A percentile compares a stretch with the other conserved stretches of the same genome.
Conservation (phyloP, 2,797 vertebrate genomes). For the Scomberomorus guttatus region DNA sequence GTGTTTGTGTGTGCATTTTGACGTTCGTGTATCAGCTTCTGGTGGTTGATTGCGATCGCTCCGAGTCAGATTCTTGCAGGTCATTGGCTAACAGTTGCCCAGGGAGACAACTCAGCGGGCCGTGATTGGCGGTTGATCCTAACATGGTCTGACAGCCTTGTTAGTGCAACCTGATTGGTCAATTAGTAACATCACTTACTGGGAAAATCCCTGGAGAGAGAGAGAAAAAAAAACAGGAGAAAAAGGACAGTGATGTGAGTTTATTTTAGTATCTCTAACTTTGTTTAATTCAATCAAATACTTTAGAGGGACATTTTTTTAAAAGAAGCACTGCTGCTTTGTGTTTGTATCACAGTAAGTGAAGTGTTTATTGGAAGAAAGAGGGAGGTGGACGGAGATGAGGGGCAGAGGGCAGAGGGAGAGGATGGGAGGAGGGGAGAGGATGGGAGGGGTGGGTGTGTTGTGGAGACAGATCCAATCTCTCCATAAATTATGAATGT, state of each 20-base stretch:
- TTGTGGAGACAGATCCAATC: constrained; percentile 63
- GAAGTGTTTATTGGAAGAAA: constrained; percentile 22
- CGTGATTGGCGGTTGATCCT: constrained; percentile 79
- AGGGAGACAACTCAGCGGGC: constrained; percentile 79
- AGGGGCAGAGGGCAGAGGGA: constrained; percentile 4
- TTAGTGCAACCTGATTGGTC: constrained; percentile 87
- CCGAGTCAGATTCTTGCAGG: constrained; percentile 79
- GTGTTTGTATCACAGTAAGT: constrained; percentile 12
- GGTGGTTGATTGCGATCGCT: constrained; percentile 69
- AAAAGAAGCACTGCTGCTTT: constrained; percentile 20
- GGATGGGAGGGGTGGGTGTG: constrained; percentile 22
- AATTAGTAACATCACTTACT: constrained; percentile 82
- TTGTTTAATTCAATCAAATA: constrained; percentile 27
- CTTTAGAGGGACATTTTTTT: background rate
- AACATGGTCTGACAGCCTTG: constrained; percentile 81
- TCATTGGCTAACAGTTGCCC: constrained; percentile 86
- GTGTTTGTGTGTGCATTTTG: constrained; percentile 39
- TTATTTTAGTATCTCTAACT: constrained; percentile 34
- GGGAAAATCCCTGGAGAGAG: constrained; percentile 59
- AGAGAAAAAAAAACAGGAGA: constrained; percentile 1
- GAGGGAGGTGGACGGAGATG: constrained; percentile 12
- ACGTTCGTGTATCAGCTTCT: constrained; percentile 61
- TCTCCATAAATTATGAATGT: constrained; percentile 80
- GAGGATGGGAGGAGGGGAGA: constrained; percentile 1
- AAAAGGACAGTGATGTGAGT: constrained; percentile 23